Percentiles rank a stretch among this genome's conserved stretches.
Evolutionary conservation across 2,797 vertebrate genomes (phyloP).

Genomic region (Eulemur mongoz): DNA sequence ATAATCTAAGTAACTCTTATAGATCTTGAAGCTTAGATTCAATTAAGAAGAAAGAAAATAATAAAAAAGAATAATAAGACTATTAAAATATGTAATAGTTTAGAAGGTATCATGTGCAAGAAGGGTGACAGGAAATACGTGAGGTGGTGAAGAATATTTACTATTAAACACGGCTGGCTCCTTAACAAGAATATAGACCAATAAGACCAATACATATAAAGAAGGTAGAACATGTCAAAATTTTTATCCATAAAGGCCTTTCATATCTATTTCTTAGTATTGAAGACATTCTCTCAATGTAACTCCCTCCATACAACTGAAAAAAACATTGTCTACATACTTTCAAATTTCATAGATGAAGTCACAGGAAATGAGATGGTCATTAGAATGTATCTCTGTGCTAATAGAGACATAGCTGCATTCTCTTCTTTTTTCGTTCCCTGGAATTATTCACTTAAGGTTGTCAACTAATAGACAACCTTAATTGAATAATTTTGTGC

Average conservation of each 20-base stretch:
- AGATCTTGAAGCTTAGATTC: neutral
- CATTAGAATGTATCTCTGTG: neutral
- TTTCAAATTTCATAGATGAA: neutral
- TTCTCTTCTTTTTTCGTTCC: neutral
- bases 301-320: neutral
- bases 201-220: neutral
- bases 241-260: neutral
- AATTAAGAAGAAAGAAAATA: neutral
- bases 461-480: neutral
- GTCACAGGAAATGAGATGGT: neutral
- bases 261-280: neutral
- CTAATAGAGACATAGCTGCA: neutral
- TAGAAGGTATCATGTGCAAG: neutral
- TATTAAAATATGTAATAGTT: neutral
- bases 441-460: neutral
- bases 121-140: neutral
- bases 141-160: neutral
- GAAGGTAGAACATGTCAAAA: neutral
- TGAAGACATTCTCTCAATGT: neutral
- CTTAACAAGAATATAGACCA: neutral
- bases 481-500: slow-evolving; percentile 19
- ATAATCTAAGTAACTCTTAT: neutral
- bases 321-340: neutral
- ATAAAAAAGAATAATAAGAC: neutral
- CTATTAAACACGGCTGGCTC: neutral